These are phyloP conservation scores for Scolopax bukidnonensis DNA, from an alignment of 2,797 vertebrate species.

Conservation along the genomic window DNA sequence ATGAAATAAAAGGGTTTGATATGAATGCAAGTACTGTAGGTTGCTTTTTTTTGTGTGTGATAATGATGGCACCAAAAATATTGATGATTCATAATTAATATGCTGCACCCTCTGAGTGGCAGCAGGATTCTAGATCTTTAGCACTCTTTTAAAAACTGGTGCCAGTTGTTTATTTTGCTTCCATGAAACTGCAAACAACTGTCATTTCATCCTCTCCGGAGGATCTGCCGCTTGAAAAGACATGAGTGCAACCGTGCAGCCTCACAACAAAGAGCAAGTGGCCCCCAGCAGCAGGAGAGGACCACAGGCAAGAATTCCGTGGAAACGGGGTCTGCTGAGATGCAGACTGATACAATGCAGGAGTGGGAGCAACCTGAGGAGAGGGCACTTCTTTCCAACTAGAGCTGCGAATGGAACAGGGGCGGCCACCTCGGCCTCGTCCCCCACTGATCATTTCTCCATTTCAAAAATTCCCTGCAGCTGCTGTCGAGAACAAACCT, in stretches of 20 bases:
- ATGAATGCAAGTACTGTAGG: constrained; percentile 54
- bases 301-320: neutral
- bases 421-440: neutral
- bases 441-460: constrained; percentile 36
- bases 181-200: constrained; percentile 30
- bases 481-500: constrained; percentile 29
- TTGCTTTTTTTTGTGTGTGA: constrained; percentile 24
- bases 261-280: neutral
- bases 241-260: neutral
- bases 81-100: constrained; percentile 68
- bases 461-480: constrained; percentile 28
- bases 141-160: constrained; percentile 32
- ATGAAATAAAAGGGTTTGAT: constrained; percentile 76
- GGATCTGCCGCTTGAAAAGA: neutral
- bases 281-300: neutral
- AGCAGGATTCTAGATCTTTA: constrained; percentile 44
- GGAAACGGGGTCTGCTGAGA: neutral
- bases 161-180: constrained; percentile 56
- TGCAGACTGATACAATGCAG: neutral
- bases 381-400: constrained; percentile 6
- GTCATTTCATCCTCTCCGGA: constrained; percentile 17
- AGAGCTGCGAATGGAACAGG: neutral
- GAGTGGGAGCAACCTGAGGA: neutral
- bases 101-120: constrained; percentile 24
- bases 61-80: constrained; percentile 68